A percentile compares a stretch with the other conserved stretches of the same genome.
These are phyloP conservation scores for Pristionchus maxplancki DNA, from an alignment of 2,888 invertebrate species.

Conservation along the genomic window DNA sequence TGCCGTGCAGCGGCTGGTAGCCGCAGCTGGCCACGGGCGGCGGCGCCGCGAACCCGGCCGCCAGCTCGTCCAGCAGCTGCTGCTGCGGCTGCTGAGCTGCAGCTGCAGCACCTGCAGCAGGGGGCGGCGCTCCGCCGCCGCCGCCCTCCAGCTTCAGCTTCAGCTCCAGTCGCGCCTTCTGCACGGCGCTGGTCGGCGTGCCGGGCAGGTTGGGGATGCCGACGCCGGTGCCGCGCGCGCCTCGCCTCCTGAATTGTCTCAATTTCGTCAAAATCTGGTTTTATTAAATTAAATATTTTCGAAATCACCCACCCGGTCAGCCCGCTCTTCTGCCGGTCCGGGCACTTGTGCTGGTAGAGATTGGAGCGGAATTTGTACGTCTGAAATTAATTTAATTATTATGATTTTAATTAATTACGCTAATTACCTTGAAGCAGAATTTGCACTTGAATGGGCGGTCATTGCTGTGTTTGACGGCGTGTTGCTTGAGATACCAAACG, in stretches of 20 bases:
- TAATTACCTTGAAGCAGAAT: constrained; percentile 74
- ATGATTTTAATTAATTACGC: not conserved
- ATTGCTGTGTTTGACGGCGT: constrained; percentile 77
- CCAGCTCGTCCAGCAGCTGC: constrained; percentile 4
- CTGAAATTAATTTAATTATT: constrained; percentile 56
- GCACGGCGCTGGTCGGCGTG: not conserved
- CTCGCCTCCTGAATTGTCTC: constrained; percentile 49
- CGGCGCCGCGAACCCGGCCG: not conserved
- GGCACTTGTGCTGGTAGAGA: constrained; percentile 77
- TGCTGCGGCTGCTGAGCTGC: not conserved
- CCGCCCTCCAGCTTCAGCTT: constrained; percentile 58
- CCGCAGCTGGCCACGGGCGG: not conserved
- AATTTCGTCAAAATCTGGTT: no score
- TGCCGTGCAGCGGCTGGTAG: constrained; percentile 39
- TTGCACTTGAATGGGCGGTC: constrained; percentile 78
- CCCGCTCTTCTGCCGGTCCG: constrained; percentile 70
- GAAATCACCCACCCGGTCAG: constrained; percentile 54
- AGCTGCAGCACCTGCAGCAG: not conserved
- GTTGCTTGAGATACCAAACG: constrained; percentile 77
- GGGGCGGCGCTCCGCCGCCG: not conserved
- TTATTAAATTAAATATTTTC: not conserved
- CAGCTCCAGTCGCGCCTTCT: constrained; percentile 54
- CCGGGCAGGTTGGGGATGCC: constrained; percentile 24
- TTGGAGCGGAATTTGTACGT: constrained; percentile 78
- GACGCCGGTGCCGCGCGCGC: constrained; percentile 43